These are phyloP conservation scores for Psylliodes chrysocephalus DNA, from an alignment of 2,888 invertebrate genomes.

Conservation along the genomic window DNA sequence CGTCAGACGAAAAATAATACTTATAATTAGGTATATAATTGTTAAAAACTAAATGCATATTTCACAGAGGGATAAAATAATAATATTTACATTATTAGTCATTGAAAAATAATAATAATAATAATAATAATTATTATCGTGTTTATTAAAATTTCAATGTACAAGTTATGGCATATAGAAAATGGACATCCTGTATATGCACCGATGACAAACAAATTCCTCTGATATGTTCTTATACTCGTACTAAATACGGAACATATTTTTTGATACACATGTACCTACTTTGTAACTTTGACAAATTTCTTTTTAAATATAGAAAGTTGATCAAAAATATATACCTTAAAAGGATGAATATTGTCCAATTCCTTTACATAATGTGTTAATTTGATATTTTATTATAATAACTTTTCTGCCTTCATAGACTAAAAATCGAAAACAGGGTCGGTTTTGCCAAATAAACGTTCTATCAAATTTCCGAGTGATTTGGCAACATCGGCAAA, in stretches of 20 bases:
- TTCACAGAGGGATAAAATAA: no score
- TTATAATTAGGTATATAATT: no score
- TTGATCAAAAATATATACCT: slow-evolving; percentile 29
- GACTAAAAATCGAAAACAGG: background rate
- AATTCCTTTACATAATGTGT: slow-evolving; percentile 15
- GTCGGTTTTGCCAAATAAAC: background rate
- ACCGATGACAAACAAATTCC: background rate
- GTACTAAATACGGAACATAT: slow-evolving; percentile 22
- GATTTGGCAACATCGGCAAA: no score
- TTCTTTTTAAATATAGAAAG: slow-evolving; percentile 22
- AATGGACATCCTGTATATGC: slow-evolving; percentile 1
- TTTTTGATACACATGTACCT: slow-evolving; percentile 30
- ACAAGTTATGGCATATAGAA: no score
- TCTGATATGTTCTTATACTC: slow-evolving; percentile 28
- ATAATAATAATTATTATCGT: no score
- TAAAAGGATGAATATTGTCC: slow-evolving; percentile 26
- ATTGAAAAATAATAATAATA: no score
- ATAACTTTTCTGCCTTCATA: slow-evolving; percentile 6
- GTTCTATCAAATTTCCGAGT: no score
- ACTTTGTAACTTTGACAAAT: slow-evolving; percentile 25
- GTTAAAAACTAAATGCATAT: no score
- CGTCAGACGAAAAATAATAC: background rate
- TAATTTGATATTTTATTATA: slow-evolving; percentile 7
- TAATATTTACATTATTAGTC: no score
- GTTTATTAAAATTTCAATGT: no score